A percentile compares a stretch with the other conserved stretches of the same genome.
Conservation (phyloP, 30 jellyfish, hydroid and myxozoan species). For the Catostylus mosaicus region DNA sequence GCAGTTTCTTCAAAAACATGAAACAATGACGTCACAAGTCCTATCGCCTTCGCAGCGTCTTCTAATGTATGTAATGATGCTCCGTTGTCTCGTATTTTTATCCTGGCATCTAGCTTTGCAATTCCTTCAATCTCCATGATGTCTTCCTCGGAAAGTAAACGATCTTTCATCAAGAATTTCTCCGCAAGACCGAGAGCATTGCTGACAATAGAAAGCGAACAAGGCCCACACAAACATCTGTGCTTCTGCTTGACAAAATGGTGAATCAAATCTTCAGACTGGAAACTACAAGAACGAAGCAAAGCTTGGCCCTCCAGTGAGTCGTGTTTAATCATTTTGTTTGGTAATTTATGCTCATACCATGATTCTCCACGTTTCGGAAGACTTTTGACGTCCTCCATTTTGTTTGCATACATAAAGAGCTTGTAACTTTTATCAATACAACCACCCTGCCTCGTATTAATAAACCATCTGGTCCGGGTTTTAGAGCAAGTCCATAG, state of each 20-base stretch:
- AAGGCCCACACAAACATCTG: constrained; percentile 9
- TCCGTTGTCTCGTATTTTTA: neutral
- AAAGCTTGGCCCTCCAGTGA: too few species aligned
- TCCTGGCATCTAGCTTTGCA: neutral
- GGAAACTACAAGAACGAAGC: too few species aligned
- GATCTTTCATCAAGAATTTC: neutral
- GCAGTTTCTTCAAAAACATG: neutral
- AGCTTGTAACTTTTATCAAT: too few species aligned
- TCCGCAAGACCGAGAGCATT: neutral
- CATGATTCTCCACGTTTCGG: too few species aligned
- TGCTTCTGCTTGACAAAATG: constrained; percentile 1
- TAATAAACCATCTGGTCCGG: too few species aligned
- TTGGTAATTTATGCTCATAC: too few species aligned
- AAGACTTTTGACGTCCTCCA: too few species aligned
- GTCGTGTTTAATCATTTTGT: too few species aligned
- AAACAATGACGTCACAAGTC: neutral
- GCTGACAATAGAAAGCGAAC: neutral
- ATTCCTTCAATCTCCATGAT: neutral
- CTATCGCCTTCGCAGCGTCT: neutral
- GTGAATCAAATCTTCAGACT: too few species aligned
- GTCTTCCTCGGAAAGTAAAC: neutral
- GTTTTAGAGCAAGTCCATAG: too few species aligned
- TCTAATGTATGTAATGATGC: neutral
- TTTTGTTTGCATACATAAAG: too few species aligned
- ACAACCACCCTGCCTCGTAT: too few species aligned